Evolutionary conservation across 2,888 invertebrate species (phyloP).

Genomic region (Oscheius sp.): DNA sequence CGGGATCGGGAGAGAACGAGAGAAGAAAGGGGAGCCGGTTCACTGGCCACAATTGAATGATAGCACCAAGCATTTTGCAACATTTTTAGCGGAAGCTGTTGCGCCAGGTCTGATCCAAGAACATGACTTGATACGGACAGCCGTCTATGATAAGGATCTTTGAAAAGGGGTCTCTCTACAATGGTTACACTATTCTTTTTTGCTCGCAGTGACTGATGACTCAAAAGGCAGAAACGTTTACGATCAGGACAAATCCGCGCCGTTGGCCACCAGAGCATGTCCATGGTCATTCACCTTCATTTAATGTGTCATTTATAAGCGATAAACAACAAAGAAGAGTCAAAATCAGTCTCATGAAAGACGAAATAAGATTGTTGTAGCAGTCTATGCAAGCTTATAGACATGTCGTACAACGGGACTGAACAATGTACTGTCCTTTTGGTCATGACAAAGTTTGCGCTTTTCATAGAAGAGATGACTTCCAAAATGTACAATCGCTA

Average conservation of each 20-base stretch:
- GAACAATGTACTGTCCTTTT: no score
- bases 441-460: no score
- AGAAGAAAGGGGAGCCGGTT: slow-evolving; percentile 19
- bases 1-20: slow-evolving; percentile 14
- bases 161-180: background rate
- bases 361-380: no score
- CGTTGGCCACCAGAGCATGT: slow-evolving; percentile 25
- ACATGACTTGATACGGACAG: background rate
- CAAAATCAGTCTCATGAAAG: no score
- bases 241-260: slow-evolving; percentile 17
- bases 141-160: slow-evolving; percentile 12
- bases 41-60: slow-evolving; percentile 34
- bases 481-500: no score
- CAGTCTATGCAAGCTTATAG: no score
- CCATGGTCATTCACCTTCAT: slow-evolving; percentile 11
- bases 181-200: background rate
- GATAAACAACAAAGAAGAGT: background rate
- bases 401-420: no score
- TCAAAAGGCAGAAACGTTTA: slow-evolving; percentile 8
- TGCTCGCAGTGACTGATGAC: background rate
- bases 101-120: background rate
- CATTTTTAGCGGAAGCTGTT: slow-evolving; percentile 18
- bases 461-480: no score
- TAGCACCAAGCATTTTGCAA: slow-evolving; percentile 25
- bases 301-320: slow-evolving; percentile 1